Evolutionary conservation across 1,140 invertebrate species (phyloP), one percentile per base, ranked within the genome.

Genomic region (Monochamus saltuarius): DNA sequence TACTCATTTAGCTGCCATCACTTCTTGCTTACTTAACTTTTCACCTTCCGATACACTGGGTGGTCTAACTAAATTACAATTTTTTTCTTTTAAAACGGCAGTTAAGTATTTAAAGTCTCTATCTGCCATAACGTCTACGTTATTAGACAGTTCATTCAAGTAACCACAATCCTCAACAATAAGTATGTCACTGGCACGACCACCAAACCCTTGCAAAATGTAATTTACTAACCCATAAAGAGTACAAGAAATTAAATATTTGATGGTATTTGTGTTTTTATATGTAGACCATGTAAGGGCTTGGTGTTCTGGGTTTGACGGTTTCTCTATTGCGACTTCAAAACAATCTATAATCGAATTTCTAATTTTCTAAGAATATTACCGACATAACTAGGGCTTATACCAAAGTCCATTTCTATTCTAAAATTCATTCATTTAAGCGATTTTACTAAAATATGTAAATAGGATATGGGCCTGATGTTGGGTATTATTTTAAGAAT

Each of bases 211-310:
- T 50, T 60, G 29, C 4, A 76, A 80, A 55, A 79, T 64, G 68
- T 65, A 80, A 68, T 73, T 77, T 7, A 79, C 65, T 4, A 78
- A 59, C 7, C 78, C 76, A 72, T 79, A 64, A 16, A 76, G 77
- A 43, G 77, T 80, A 49, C 61, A 73, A 34, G 73, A 76, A 50
- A 82, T 68, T 8, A 80, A 62, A 75, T 80, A 81, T 56, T 82
- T 81, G 9, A 79, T 65, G 10, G 78, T 80, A 56, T 81, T 79
- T 22, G 64, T 68, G 56, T 78, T 78, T 68, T 79, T 79, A 58
- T 80, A 80, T 1, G 78, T 73, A 6, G 78, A 79, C 77, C 78
- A 81, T 29, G 76, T 75, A 13, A 79, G 22, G 16, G 76, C 62
- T 72, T 79, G 79, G 58, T 73, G 14, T 1, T 77, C 9, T 6